Conservation (phyloP, 64 coral and sea anemone genomes). For the Montipora cactus region DNA sequence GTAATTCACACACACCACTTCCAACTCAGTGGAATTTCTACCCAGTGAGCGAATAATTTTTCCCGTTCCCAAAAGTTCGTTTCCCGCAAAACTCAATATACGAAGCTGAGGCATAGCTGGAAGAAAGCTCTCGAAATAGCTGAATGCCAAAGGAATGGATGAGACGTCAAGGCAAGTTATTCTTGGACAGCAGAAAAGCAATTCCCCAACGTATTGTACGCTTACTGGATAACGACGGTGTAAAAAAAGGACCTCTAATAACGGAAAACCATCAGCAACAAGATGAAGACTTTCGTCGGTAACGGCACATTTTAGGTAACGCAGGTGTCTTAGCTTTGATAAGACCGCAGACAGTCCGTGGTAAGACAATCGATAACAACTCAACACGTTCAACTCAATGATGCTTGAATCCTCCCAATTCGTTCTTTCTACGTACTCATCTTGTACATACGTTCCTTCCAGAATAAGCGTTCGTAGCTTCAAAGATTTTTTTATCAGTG, state of each 20-base stretch:
- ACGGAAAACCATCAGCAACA: conserved; percentile 54
- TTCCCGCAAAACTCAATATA: conserved; percentile 70
- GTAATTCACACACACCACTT: conserved; percentile 61
- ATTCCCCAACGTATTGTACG: conserved; percentile 64
- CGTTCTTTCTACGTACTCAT: conserved; percentile 44
- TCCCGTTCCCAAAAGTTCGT: conserved; percentile 75
- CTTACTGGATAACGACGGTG: conserved; percentile 78
- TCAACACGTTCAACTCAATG: conserved; percentile 68
- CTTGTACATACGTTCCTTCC: conserved; percentile 66
- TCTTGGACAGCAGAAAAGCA: conserved; percentile 67
- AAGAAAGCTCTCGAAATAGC: conserved; percentile 71
- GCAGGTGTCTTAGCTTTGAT: conserved; percentile 69
- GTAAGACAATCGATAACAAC: conserved; percentile 65
- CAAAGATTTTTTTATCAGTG: conserved; percentile 42
- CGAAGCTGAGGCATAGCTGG: conserved; percentile 53
- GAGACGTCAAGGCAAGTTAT: conserved; percentile 74
- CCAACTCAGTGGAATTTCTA: conserved; percentile 35
- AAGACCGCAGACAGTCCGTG: conserved; percentile 64
- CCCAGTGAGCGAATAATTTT: conserved; percentile 65
- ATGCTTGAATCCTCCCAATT: conserved; percentile 65
- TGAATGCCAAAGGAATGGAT: conserved; percentile 74
- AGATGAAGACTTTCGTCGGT: conserved; percentile 71
- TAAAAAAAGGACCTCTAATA: conserved; percentile 48
- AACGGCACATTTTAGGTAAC: conserved; percentile 71
- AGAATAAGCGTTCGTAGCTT: conserved; percentile 59